Base-by-base conservation (phyloP, 2,888 invertebrate species). In the Nemotelus nigrinus region DNA sequence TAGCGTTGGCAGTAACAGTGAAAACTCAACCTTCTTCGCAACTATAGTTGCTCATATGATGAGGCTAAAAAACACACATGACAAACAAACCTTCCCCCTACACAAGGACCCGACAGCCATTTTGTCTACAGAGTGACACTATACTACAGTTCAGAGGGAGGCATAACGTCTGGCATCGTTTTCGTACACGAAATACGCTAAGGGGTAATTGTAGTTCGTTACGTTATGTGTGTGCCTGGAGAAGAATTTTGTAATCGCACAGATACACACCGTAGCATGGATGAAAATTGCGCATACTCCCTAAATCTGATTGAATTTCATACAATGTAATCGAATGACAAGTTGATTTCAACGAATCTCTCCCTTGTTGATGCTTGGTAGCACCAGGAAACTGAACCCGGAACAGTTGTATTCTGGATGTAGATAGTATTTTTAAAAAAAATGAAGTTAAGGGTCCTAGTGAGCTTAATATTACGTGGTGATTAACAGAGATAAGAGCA, bases 281-380 rank as follows among this genome's bases (percentile, higher is more conserved):
- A 57, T 25, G 25, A 5, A 25, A n/a, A 39, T 67, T 67, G 67
- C 70, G 70, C 70, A 70, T 4, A 43, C 70, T 45, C 70, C 4
- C 47, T 1, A 25, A 55, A 41, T 6, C 53, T 39, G 68, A 68
- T 70, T 70, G 70, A 70, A 55, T 55, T 70, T 55, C 70, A 70
- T 25, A 25, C 25, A 25, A 25, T 25, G 25, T 55, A 70, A 47
- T 55, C 70, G 43, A 67, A 48, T 67, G 70, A 55, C 70, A 70
- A 70, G 70, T 70, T 70, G 70, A 70, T 70, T 70, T 70, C 55
- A 55, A 70, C 55, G 55, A 55, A 70, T 70, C 55, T 43, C 55
- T 70, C 55, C 55, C 55, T 53, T 8, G 70, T 70, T 70, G 70
- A 70, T 55, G 43, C 41, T 70, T 55, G 45, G 25, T 25, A 25